phyloP scores from a whole-genome alignment of 2,113 vertebrate genomes.

The Pseudorhombus dupliciocellatus region DNA sequence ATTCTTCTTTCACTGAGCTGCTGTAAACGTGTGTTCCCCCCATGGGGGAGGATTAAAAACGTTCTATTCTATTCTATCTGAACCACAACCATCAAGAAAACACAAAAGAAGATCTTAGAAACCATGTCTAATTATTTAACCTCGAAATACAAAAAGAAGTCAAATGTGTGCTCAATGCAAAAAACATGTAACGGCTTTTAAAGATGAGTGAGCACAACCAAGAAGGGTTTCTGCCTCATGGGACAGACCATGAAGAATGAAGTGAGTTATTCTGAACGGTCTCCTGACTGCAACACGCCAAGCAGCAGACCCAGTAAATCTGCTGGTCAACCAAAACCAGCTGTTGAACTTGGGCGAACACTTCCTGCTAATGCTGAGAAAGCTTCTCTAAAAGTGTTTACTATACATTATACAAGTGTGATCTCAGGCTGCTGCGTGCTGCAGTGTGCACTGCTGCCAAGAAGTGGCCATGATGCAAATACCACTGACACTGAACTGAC shows the following conservation, averaged over 20 bases:
- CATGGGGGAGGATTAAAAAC: too few relatives aligned
- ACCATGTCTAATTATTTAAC: background rate
- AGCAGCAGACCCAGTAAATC: constrained; percentile 18
- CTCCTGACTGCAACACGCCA: constrained; percentile 46
- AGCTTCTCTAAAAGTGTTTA: too few relatives aligned
- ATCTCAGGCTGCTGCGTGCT: background rate
- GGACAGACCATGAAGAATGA: background rate
- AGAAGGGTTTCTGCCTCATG: background rate
- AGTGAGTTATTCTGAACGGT: constrained; percentile 15
- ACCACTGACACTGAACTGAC: background rate
- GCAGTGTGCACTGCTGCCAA: background rate
- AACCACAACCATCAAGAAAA: too few relatives aligned
- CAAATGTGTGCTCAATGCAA: background rate
- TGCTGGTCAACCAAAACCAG: constrained; percentile 4
- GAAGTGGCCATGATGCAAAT: constrained; percentile 6
- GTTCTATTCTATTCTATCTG: too few relatives aligned
- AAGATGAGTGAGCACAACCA: background rate
- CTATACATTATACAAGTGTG: background rate
- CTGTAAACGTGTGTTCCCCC: too few relatives aligned
- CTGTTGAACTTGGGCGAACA: background rate
- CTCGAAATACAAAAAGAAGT: background rate
- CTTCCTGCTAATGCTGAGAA: background rate
- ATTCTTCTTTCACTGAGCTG: too few relatives aligned
- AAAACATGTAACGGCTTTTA: background rate
- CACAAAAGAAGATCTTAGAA: too few relatives aligned